These are phyloP conservation scores for Sisyra nigra DNA, from an alignment of 2,888 invertebrate species.

Conservation along the genomic window DNA sequence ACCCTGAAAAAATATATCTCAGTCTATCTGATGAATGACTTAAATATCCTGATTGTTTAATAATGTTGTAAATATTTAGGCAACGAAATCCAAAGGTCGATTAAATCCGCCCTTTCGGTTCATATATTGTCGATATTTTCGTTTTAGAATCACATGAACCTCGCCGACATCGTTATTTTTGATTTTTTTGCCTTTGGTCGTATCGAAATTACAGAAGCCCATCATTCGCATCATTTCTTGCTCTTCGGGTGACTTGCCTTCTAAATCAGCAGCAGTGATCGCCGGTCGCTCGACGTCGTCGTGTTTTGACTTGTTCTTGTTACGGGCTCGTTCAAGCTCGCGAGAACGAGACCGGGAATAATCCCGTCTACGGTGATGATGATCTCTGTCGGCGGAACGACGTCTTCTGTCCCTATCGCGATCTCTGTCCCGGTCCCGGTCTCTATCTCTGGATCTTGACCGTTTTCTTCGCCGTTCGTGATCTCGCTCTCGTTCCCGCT, in stretches of 20 bases:
- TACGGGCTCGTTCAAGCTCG: constrained; percentile 11
- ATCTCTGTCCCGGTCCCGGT: constrained; percentile 29
- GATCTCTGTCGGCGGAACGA: constrained; percentile 23
- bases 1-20: too few species aligned
- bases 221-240: constrained; percentile 90
- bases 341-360: constrained; percentile 20
- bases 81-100: constrained; percentile 91
- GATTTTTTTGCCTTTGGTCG: constrained; percentile 93
- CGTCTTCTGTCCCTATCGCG: constrained; percentile 22
- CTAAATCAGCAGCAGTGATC: constrained; percentile 68
- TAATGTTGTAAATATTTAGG: constrained; percentile 30
- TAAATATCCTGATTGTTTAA: too few species aligned
- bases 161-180: constrained; percentile 88
- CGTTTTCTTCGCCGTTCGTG: constrained; percentile 31
- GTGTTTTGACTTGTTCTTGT: constrained; percentile 25
- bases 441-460: constrained; percentile 26
- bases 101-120: constrained; percentile 99
- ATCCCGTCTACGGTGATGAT: constrained; percentile 17
- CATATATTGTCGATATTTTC: constrained; percentile 98
- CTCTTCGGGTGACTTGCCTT: constrained; percentile 81
- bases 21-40: not conserved
- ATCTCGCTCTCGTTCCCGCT: constrained; percentile 31
- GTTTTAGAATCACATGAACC: constrained; percentile 87
- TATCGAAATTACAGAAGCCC: constrained; percentile 94
- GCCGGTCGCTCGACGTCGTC: constrained; percentile 38